Evolutionary conservation across 2,113 vertebrate genomes (phyloP).

Genomic region (Heloderma charlesbogerti): DNA sequence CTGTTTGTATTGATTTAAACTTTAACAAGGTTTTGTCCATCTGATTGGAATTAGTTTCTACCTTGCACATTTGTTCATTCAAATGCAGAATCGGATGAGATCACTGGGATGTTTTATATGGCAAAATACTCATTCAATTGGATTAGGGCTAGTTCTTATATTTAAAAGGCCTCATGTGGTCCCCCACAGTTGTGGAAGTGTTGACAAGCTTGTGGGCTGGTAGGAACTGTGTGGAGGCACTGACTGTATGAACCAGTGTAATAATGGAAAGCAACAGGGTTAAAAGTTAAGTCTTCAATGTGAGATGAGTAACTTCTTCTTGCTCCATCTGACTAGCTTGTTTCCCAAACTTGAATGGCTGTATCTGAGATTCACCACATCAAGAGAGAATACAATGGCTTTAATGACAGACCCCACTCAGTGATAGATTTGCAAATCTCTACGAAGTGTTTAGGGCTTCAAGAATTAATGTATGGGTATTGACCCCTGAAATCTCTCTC

Average conservation of each 20-base stretch:
- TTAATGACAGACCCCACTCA: too few species aligned
- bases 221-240: neutral
- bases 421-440: too few species aligned
- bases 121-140: neutral
- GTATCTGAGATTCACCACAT: too few species aligned
- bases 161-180: neutral
- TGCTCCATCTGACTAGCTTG: too few species aligned
- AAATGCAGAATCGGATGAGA: neutral
- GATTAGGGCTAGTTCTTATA: neutral
- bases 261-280: too few species aligned
- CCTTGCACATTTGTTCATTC: slow-evolving; percentile 17
- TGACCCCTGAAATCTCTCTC: too few species aligned
- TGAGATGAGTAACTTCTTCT: too few species aligned
- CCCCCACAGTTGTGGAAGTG: neutral
- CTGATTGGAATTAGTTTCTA: slow-evolving; percentile 26
- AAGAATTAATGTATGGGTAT: too few species aligned
- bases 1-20: slow-evolving; percentile 25
- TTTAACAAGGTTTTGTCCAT: slow-evolving; percentile 54
- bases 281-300: too few species aligned
- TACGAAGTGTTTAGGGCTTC: too few species aligned
- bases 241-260: neutral
- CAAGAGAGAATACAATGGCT: too few species aligned
- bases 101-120: slow-evolving; percentile 21
- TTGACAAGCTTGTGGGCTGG: neutral
- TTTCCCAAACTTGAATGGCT: too few species aligned